A percentile compares a stretch with the other conserved stretches of the same genome.
Conservation (phyloP, 2,888 invertebrate genomes). For the Megastigmus dorsalis region DNA sequence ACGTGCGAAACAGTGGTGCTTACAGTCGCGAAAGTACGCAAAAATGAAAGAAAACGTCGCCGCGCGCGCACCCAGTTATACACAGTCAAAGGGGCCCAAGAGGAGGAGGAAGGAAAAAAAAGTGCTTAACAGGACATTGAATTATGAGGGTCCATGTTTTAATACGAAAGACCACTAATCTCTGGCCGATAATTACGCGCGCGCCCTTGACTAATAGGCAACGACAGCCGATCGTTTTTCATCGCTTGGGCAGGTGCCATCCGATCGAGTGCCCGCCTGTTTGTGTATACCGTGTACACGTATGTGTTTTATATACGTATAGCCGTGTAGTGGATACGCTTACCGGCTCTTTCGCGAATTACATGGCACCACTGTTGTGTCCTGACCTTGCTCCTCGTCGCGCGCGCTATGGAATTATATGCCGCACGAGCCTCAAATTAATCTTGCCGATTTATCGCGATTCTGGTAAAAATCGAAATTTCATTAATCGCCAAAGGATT, state of each 20-base stretch:
- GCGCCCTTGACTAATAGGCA: slow-evolving; percentile 58
- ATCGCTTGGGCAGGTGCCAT: slow-evolving; percentile 18
- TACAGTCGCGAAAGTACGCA: too few species aligned
- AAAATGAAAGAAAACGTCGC: too few species aligned
- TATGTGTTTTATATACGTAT: too few species aligned
- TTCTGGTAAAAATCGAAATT: background rate
- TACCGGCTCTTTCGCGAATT: too few species aligned
- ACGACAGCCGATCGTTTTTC: slow-evolving; percentile 58
- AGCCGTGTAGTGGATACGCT: too few species aligned
- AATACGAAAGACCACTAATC: slow-evolving; percentile 55
- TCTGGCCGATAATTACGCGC: slow-evolving; percentile 56
- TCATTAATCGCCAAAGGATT: background rate
- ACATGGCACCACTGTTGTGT: background rate
- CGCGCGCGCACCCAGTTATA: too few species aligned
- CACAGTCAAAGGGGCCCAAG: too few species aligned
- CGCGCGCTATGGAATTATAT: background rate
- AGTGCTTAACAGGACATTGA: slow-evolving; percentile 29
- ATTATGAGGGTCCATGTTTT: slow-evolving; percentile 35
- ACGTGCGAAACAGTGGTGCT: too few species aligned
- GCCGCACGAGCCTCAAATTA: background rate
- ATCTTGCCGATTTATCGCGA: background rate
- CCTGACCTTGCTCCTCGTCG: background rate
- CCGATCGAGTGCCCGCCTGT: too few species aligned
- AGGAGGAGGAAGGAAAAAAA: too few species aligned
- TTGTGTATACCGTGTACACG: too few species aligned